A percentile compares a stretch with the other conserved stretches of the same genome.
phyloP scores from a whole-genome alignment of 2,888 invertebrate genomes.

The Sepiola atlantica region DNA sequence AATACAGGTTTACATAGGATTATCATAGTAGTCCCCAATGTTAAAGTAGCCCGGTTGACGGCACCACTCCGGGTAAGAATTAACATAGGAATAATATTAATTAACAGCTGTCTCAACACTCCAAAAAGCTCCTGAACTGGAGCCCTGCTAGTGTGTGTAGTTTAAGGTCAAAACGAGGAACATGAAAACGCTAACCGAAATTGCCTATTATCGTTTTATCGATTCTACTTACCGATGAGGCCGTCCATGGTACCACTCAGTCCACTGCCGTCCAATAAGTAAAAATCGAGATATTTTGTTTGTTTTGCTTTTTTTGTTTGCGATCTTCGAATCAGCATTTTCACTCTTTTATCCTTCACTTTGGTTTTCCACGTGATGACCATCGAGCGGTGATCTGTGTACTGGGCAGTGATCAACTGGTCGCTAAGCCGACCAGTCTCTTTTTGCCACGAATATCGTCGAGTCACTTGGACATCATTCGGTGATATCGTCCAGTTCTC shows the following conservation, averaged over 20 bases:
- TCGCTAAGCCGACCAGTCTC: neutral
- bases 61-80: neutral
- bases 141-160: neutral
- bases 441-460: neutral
- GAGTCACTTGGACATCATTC: neutral
- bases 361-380: neutral
- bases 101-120: too few relatives aligned
- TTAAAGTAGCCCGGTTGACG: neutral
- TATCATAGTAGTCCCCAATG: neutral
- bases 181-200: neutral
- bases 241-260: neutral
- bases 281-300: constrained; percentile 14
- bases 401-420: neutral
- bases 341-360: neutral
- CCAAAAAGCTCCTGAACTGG: neutral
- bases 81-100: neutral
- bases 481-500: neutral
- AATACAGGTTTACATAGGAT: too few relatives aligned
- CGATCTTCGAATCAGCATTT: neutral
- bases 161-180: neutral
- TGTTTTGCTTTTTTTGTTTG: neutral
- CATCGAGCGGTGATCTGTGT: neutral
- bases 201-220: too few relatives aligned
- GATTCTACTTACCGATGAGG: neutral
- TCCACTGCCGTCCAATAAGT: neutral